These are phyloP conservation scores for Neoitamus cyanurus DNA, from an alignment of 2,888 invertebrate genomes.

Conservation along the genomic window DNA sequence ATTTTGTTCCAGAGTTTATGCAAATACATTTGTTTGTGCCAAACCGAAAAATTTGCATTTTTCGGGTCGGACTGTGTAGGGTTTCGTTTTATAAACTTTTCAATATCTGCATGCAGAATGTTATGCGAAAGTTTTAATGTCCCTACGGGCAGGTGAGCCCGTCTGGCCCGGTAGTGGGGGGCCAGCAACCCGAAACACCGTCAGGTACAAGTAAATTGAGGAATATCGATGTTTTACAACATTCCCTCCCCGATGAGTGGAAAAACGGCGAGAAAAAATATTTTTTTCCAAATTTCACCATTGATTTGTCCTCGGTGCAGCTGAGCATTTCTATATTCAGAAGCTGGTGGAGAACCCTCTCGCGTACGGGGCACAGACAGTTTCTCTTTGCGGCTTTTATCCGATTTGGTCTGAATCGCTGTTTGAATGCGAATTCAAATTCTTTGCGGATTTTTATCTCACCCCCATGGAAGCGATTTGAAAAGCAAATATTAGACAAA, in stretches of 20 bases:
- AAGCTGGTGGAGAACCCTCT: not conserved
- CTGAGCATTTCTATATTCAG: not conserved
- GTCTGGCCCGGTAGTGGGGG: not conserved
- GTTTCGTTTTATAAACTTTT: not conserved
- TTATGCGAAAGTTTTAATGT: not conserved
- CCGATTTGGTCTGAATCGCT: not conserved
- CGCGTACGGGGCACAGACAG: not conserved
- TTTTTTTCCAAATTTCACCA: not conserved
- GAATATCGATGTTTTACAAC: not conserved
- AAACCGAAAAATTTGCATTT: conserved; percentile 1
- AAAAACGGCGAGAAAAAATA: not conserved
- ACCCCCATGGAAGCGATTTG: not conserved
- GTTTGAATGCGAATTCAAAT: not conserved
- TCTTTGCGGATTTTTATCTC: not conserved
- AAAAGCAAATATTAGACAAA: not conserved
- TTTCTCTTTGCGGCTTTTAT: not conserved
- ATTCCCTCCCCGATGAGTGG: not conserved
- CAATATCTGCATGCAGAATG: not conserved
- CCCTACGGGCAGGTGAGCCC: not conserved
- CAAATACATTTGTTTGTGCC: not conserved
- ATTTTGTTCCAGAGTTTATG: not conserved
- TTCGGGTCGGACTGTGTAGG: not conserved
- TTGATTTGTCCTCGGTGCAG: not conserved
- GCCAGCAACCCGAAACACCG: not conserved
- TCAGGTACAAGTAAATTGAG: not conserved